Base-by-base conservation (phyloP, 2,888 invertebrate species). In the Archips crataeganus region DNA sequence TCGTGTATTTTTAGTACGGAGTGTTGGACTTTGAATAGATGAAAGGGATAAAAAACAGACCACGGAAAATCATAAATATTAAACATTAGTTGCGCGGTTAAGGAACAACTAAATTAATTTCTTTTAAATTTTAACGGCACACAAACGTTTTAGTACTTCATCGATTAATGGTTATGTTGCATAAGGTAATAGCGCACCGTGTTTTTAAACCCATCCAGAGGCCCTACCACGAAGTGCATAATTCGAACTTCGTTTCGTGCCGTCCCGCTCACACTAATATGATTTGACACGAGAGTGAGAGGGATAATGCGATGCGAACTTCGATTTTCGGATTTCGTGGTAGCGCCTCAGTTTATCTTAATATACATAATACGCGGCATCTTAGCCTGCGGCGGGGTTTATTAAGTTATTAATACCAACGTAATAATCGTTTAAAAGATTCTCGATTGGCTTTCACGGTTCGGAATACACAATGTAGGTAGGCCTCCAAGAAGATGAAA, bases 291-390 rank as follows among this genome's bases (percentile, higher is more conserved):
- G n/a, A n/a, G n/a, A n/a, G n/a, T n/a, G n/a, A n/a, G n/a, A n/a
- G n/a, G n/a, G n/a, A n/a, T n/a, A n/a, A n/a, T n/a, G n/a, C n/a
- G n/a, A n/a, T n/a, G n/a, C n/a, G n/a, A n/a, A n/a, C n/a, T n/a
- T n/a, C n/a, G n/a, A n/a, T n/a, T n/a, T n/a, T n/a, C n/a, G n/a
- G n/a, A n/a, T n/a, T n/a, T n/a, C n/a, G n/a, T n/a, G n/a, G n/a
- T n/a, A n/a, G n/a, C n/a, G n/a, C n/a, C n/a, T n/a, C n/a, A 69
- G 70, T 69, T 34, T 60, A 70, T 64, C 45, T 42, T 65, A 60
- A 65, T 61, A 60, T 61, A 32, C 54, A 65, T 61, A 74, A 65
- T 42, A 61, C 51, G 11, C 45, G 60, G 54, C 23, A 54, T 54
- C 36, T 68, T 57, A 51, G 69, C 69, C 49, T 36, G 64, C 42